These are phyloP conservation scores for Polypterus senegalus DNA, from an alignment of 2,113 vertebrate genomes.

Conservation along the genomic window DNA sequence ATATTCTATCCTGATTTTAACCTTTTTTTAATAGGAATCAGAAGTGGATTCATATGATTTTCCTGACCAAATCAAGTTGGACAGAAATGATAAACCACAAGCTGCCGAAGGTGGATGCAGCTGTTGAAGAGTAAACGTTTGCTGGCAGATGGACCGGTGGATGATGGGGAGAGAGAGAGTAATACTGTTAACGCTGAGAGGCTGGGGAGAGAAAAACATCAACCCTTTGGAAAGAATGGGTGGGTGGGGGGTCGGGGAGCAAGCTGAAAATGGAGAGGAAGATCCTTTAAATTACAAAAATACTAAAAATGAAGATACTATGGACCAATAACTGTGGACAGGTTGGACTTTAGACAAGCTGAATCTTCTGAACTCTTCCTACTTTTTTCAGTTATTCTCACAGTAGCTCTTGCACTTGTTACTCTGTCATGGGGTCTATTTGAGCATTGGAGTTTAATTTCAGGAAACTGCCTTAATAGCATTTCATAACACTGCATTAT, in stretches of 20 bases:
- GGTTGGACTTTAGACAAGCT: too few relatives aligned
- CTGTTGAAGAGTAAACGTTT: conserved; percentile 24
- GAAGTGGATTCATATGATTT: conserved; percentile 25
- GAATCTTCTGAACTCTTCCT: too few relatives aligned
- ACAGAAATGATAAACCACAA: conserved; percentile 15
- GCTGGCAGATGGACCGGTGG: not conserved
- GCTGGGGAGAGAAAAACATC: not conserved
- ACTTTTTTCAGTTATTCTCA: too few relatives aligned
- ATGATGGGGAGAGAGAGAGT: conserved; percentile 8
- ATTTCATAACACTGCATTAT: too few relatives aligned
- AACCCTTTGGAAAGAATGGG: conserved; percentile 5
- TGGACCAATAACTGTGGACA: too few relatives aligned
- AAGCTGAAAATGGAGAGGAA: not conserved
- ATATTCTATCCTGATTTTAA: not conserved
- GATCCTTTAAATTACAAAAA: too few relatives aligned
- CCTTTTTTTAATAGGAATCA: conserved; percentile 17
- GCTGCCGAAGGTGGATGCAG: conserved; percentile 19
- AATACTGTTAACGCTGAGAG: not conserved
- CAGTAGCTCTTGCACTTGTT: too few relatives aligned
- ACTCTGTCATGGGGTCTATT: too few relatives aligned
- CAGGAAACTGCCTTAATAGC: too few relatives aligned
- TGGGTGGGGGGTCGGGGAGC: not conserved
- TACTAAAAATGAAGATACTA: too few relatives aligned
- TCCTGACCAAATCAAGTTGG: conserved; percentile 27
- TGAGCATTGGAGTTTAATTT: too few relatives aligned